phyloP scores from a whole-genome alignment of 2,797 vertebrate species.

The Lepilemur septentrionalis region DNA sequence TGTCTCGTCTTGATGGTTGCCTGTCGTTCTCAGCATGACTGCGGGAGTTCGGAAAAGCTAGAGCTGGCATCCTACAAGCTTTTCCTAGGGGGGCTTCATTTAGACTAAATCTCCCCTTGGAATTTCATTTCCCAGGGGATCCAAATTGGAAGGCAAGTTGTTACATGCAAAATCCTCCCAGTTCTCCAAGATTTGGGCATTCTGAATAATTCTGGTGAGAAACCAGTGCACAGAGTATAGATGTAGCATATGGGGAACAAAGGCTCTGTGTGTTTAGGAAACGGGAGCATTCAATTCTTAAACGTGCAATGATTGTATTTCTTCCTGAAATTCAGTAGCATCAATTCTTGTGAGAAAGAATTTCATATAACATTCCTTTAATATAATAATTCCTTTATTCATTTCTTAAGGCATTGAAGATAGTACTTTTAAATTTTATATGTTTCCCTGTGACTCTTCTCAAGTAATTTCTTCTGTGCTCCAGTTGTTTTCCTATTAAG shows the following conservation, averaged over 20 bases:
- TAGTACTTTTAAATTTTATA: neutral
- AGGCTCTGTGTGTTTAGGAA: neutral
- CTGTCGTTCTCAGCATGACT: constrained; percentile 37
- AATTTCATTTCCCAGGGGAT: constrained; percentile 60
- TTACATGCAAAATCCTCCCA: constrained; percentile 51
- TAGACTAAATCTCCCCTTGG: constrained; percentile 43
- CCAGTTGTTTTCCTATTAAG: neutral
- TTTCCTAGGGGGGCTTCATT: constrained; percentile 55
- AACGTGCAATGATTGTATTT: neutral
- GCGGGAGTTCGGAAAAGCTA: constrained; percentile 12
- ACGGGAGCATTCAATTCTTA: neutral
- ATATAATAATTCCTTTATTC: neutral
- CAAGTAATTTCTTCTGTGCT: neutral
- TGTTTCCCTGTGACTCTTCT: neutral
- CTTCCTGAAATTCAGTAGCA: neutral
- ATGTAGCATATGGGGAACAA: neutral
- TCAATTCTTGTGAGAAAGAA: neutral
- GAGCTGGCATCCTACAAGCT: constrained; percentile 21
- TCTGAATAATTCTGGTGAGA: constrained; percentile 28
- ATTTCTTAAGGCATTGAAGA: neutral
- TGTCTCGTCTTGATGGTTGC: constrained; percentile 44
- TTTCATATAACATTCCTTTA: neutral
- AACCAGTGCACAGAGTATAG: neutral
- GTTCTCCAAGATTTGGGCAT: constrained; percentile 48
- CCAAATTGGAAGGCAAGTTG: constrained; percentile 61